phyloP scores from a whole-genome alignment of 1,140 invertebrate species.

The Drosophila nannoptera region DNA sequence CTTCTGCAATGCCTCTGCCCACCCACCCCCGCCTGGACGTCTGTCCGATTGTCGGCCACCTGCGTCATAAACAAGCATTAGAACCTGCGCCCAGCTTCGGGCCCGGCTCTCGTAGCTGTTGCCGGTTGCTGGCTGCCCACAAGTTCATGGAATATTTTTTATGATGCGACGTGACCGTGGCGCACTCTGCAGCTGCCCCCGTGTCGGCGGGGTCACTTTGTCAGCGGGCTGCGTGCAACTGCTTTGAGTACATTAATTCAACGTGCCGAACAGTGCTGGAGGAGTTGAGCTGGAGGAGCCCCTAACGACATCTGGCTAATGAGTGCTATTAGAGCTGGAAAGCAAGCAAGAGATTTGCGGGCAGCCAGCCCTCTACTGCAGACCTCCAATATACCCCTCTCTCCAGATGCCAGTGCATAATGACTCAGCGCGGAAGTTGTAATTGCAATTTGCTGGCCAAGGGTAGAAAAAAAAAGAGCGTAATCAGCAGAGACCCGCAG shows the following conservation, averaged over 20 bases:
- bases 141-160: conserved; percentile 53
- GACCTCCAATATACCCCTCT: not conserved
- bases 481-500: conserved; percentile 5
- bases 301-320: conserved; percentile 46
- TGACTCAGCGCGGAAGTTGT: conserved; percentile 67
- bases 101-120: not conserved
- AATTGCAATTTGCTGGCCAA: conserved; percentile 45
- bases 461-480: conserved; percentile 2
- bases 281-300: not conserved
- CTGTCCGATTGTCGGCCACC: conserved; percentile 31
- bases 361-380: not conserved
- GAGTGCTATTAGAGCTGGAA: conserved; percentile 57
- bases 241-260: conserved; percentile 8
- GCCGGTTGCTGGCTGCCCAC: conserved; percentile 6
- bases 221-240: conserved; percentile 8
- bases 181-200: not conserved
- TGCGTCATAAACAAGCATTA: conserved; percentile 50
- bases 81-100: conserved; percentile 30
- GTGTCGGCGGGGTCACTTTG: conserved; percentile 8
- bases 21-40: not conserved
- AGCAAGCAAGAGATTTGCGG: not conserved
- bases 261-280: not conserved
- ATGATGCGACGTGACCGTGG: conserved; percentile 54
- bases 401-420: not conserved
- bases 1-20: conserved; percentile 15